phyloP scores from a whole-genome alignment of 2,888 invertebrate genomes.

The Bombyx huttoni region DNA sequence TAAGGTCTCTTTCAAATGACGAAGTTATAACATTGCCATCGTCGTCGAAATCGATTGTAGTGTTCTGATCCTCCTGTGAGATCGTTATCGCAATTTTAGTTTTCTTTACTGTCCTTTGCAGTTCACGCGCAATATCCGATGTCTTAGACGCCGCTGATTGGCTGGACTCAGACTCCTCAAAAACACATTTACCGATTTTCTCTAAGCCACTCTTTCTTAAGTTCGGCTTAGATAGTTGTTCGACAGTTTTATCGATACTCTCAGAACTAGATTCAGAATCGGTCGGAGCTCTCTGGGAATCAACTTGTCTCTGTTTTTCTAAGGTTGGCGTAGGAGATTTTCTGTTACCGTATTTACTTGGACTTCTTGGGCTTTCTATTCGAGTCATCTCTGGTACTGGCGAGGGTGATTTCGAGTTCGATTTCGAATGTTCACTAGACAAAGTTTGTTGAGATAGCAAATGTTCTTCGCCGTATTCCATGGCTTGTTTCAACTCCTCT shows the following conservation, averaged over 20 bases:
- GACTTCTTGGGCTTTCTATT: constrained; percentile 60
- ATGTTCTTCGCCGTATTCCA: constrained; percentile 69
- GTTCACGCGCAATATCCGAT: constrained; percentile 57
- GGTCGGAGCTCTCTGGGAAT: constrained; percentile 67
- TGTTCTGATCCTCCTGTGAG: constrained; percentile 68
- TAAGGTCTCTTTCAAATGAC: constrained; percentile 52
- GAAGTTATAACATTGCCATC: constrained; percentile 63
- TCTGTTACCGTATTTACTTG: constrained; percentile 46
- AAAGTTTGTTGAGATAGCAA: constrained; percentile 50
- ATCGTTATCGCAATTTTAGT: constrained; percentile 68
- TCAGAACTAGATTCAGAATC: constrained; percentile 75
- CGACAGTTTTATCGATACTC: constrained; percentile 63
- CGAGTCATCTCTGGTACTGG: constrained; percentile 49
- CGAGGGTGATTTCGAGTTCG: constrained; percentile 56
- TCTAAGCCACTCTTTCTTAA: constrained; percentile 56
- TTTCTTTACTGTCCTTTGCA: constrained; percentile 63
- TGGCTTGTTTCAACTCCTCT: constrained; percentile 72
- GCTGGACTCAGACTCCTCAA: constrained; percentile 75
- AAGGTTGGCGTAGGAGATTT: constrained; percentile 73
- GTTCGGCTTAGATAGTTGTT: constrained; percentile 55
- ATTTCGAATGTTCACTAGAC: constrained; percentile 62
- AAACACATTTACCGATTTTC: constrained; percentile 56
- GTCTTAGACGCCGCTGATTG: constrained; percentile 68
- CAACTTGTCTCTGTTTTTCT: constrained; percentile 74
- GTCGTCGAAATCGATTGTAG: constrained; percentile 66